Percentiles rank a stretch among this genome's conserved stretches.
Conservation (phyloP, 2,113 vertebrate species). For the Vulpes ferrilata region DNA sequence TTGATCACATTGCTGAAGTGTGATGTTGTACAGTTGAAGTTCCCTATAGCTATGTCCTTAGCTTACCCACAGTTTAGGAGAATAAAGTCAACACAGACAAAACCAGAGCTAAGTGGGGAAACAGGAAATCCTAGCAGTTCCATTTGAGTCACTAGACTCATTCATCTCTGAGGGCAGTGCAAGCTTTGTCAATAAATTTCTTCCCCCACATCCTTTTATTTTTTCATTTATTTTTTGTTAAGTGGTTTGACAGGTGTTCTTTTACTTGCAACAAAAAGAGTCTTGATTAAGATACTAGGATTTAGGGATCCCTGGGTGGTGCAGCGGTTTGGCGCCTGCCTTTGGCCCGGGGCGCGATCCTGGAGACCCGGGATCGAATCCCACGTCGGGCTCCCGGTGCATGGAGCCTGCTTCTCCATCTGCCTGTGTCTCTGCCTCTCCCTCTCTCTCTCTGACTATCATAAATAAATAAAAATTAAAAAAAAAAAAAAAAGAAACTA, state of each 20-base stretch:
- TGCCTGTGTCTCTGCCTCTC: no score
- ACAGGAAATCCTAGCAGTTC: background rate
- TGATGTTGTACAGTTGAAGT: background rate
- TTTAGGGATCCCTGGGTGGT: no score
- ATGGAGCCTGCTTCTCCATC: no score
- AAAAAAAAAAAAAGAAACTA: background rate
- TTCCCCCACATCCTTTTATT: background rate
- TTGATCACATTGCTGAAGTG: background rate
- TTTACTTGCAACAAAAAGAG: background rate
- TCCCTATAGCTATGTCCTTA: background rate
- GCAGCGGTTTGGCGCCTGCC: no score
- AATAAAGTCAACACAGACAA: constrained; percentile 1
- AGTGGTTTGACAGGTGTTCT: constrained; percentile 24
- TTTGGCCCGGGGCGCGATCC: no score
- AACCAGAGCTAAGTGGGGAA: background rate
- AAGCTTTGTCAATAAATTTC: background rate
- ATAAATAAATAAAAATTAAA: no score
- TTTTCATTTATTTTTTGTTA: constrained; percentile 7
- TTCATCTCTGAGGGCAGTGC: background rate
- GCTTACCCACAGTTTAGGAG: background rate
- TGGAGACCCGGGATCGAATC: no score
- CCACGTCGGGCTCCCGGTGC: no score
- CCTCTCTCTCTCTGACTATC: no score
- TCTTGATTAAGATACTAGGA: background rate
- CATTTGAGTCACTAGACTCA: background rate